Percentiles rank a stretch among this genome's conserved stretches.
Evolutionary conservation across 1,140 invertebrate genomes (phyloP).

Genomic region (Euura lappo): DNA sequence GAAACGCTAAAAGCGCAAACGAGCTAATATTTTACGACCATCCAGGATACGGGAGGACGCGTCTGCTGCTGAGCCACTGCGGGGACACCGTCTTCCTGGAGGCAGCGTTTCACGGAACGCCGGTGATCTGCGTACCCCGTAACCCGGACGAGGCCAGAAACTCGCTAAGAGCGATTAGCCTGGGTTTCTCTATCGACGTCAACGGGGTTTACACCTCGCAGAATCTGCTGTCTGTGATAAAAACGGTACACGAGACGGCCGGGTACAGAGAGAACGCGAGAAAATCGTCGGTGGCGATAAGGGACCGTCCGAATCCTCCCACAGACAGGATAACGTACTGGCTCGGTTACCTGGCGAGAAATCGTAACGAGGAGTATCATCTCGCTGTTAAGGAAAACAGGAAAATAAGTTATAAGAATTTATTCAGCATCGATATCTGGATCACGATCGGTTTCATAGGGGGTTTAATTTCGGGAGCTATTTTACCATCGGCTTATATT

Average conservation of each 20-base stretch:
- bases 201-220: slow-evolving; percentile 28
- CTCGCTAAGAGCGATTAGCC: slow-evolving; percentile 37
- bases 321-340: slow-evolving; percentile 52
- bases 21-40: too few species aligned
- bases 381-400: background rate
- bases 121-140: slow-evolving; percentile 54
- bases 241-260: slow-evolving; percentile 38
- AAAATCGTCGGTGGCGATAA: slow-evolving; percentile 46
- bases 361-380: slow-evolving; percentile 31
- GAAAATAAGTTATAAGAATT: slow-evolving; percentile 29
- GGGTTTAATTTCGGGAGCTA: slow-evolving; percentile 40
- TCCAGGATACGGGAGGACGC: slow-evolving; percentile 48
- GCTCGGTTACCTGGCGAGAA: slow-evolving; percentile 47
- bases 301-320: slow-evolving; percentile 50
- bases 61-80: slow-evolving; percentile 52
- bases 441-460: slow-evolving; percentile 46
- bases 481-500: background rate
- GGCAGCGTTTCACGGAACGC: slow-evolving; percentile 49
- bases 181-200: slow-evolving; percentile 44
- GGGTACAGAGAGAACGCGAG: slow-evolving; percentile 48
- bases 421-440: slow-evolving; percentile 44
- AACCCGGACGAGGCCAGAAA: slow-evolving; percentile 45
- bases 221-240: slow-evolving; percentile 34
- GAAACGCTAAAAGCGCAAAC: too few species aligned
- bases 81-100: slow-evolving; percentile 51